These are phyloP conservation scores for Hirtodrosophila trivittata DNA, from an alignment of 2,888 invertebrate species.

Conservation along the genomic window DNA sequence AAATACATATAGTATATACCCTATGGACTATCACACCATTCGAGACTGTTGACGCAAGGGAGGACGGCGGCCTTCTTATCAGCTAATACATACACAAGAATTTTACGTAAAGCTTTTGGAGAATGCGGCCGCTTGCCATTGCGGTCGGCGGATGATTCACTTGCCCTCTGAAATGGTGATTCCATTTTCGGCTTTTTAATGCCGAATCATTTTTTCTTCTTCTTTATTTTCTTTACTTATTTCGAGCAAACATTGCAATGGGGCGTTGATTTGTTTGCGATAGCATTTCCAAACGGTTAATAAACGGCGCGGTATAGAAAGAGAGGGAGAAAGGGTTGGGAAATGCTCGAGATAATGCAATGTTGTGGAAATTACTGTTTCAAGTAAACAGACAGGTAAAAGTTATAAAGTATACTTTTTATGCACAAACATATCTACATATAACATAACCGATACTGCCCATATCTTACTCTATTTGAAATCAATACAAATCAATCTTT, in stretches of 20 bases:
- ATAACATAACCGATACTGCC: too few species aligned
- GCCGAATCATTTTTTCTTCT: constrained; percentile 13
- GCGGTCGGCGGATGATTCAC: constrained; percentile 50
- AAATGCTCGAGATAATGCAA: background rate
- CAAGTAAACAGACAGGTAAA: too few species aligned
- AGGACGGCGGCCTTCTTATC: constrained; percentile 39
- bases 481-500: too few species aligned
- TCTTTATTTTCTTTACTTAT: constrained; percentile 25
- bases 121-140: constrained; percentile 28
- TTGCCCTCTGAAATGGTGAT: constrained; percentile 9
- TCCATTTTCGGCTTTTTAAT: constrained; percentile 1
- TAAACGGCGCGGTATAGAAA: background rate
- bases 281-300: background rate
- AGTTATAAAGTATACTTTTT: too few species aligned
- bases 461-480: too few species aligned
- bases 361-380: too few species aligned
- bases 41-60: background rate
- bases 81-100: constrained; percentile 37
- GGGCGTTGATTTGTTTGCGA: background rate
- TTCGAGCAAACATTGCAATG: background rate
- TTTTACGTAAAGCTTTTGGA: constrained; percentile 42
- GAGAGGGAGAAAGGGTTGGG: background rate
- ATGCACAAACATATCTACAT: too few species aligned
- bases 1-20: background rate
- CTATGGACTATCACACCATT: constrained; percentile 15